These are phyloP conservation scores for Drosophila parvula DNA, from an alignment of 1,140 invertebrate species.

Conservation along the genomic window DNA sequence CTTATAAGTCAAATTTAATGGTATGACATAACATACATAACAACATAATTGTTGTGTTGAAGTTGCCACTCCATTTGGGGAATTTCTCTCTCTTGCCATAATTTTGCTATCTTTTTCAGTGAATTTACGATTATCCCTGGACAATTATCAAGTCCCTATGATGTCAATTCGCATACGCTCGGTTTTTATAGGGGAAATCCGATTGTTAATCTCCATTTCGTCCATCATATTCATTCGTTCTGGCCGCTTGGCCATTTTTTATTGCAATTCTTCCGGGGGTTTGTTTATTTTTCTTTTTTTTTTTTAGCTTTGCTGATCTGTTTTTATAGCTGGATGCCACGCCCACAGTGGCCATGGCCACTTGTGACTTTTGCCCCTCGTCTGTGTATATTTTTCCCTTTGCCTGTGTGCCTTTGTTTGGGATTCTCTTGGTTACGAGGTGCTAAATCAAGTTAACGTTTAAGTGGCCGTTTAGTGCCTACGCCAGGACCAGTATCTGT, in stretches of 20 bases:
- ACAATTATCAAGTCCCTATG: conserved; percentile 68
- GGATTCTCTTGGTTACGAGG: conserved; percentile 63
- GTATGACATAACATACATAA: background rate
- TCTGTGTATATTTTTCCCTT: conserved; percentile 5
- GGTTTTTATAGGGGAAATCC: conserved; percentile 48
- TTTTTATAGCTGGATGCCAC: conserved; percentile 56
- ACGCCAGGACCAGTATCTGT: conserved; percentile 31
- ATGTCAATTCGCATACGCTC: conserved; percentile 45
- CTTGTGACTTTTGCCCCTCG: conserved; percentile 25
- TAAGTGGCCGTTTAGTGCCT: conserved; percentile 81
- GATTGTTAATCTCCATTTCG: conserved; percentile 42
- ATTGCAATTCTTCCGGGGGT: conserved; percentile 32
- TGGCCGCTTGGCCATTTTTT: conserved; percentile 51
- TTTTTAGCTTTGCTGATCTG: conserved; percentile 45
- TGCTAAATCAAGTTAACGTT: conserved; percentile 82
- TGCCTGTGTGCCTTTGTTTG: conserved; percentile 17
- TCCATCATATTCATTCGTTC: conserved; percentile 56
- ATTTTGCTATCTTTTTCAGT: background rate
- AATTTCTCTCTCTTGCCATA: background rate
- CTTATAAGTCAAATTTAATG: background rate
- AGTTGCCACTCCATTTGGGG: background rate
- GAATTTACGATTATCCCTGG: conserved; percentile 32
- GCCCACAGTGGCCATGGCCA: conserved; percentile 25
- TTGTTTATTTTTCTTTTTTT: background rate
- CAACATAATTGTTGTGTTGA: background rate